These are phyloP conservation scores for Mamestra configurata DNA, from an alignment of 1,140 invertebrate genomes.

Conservation along the genomic window DNA sequence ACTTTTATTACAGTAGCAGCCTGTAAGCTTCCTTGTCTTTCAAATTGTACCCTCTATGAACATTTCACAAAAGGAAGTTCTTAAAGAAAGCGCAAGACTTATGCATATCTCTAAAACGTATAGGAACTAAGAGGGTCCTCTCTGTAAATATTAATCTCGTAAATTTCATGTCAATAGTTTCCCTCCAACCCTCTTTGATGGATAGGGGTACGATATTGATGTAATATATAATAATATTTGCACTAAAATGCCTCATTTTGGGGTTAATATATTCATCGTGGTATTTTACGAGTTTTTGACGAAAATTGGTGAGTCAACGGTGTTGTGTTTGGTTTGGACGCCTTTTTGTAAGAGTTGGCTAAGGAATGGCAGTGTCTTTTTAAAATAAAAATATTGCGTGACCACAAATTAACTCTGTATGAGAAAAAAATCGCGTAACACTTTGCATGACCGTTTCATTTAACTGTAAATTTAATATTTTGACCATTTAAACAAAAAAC, in stretches of 20 bases:
- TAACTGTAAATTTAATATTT: no score
- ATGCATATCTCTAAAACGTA: constrained; percentile 1
- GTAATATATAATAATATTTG: constrained; percentile 68
- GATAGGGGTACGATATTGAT: constrained; percentile 75
- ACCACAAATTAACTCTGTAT: no score
- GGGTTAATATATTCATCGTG: constrained; percentile 49
- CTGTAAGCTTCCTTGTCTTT: no score
- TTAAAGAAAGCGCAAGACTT: background rate
- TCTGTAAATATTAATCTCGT: constrained; percentile 80
- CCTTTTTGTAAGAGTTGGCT: no score
- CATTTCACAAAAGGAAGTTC: background rate
- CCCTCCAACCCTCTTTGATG: constrained; percentile 70
- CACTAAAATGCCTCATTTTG: constrained; percentile 43
- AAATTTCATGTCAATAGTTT: constrained; percentile 74
- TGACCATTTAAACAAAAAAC: no score
- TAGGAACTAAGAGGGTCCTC: constrained; percentile 43
- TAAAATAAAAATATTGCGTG: no score
- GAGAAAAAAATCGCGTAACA: no score
- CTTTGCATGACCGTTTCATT: no score
- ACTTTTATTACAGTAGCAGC: no score
- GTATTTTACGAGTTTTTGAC: background rate
- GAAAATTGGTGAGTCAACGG: background rate
- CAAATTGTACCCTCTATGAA: background rate
- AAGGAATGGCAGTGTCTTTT: constrained; percentile 44
- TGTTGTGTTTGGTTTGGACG: background rate